Conservation (phyloP, 2,797 vertebrate genomes). For the Huso huso region DNA sequence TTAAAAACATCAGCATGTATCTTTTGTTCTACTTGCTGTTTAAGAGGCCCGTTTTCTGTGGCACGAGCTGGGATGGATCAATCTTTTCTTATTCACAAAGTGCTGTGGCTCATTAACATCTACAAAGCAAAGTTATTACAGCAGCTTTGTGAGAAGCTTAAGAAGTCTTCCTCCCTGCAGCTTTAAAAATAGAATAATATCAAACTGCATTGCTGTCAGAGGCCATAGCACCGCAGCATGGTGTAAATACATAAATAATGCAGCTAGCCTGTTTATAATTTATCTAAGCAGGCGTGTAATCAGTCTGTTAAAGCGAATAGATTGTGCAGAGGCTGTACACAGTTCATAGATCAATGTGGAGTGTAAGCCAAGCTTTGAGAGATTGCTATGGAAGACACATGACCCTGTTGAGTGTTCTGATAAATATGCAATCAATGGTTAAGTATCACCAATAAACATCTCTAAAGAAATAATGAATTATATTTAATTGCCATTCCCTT, state of each 20-base stretch:
- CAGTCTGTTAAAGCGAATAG: background rate
- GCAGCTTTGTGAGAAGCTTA: too few relatives aligned
- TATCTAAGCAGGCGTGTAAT: conserved; percentile 4
- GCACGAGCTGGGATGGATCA: too few relatives aligned
- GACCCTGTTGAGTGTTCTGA: background rate
- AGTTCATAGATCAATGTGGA: background rate
- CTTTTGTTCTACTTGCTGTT: too few relatives aligned
- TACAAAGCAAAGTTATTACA: too few relatives aligned
- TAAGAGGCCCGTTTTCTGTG: too few relatives aligned
- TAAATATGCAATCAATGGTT: background rate
- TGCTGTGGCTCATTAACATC: too few relatives aligned
- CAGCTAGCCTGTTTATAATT: background rate
- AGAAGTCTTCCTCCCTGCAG: too few relatives aligned
- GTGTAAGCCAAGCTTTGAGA: background rate
- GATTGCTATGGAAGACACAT: background rate
- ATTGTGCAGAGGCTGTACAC: background rate
- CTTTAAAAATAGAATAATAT: too few relatives aligned
- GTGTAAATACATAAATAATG: conserved; percentile 2
- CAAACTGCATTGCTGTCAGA: too few relatives aligned
- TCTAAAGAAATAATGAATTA: conserved; percentile 1
- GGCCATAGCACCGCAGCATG: background rate
- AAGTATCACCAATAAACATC: background rate
- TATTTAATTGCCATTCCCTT: background rate
- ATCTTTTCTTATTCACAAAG: too few relatives aligned
- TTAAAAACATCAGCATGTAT: too few relatives aligned